Base-by-base conservation (phyloP, 2,113 vertebrate genomes). In the Muntiacus muntjak region DNA sequence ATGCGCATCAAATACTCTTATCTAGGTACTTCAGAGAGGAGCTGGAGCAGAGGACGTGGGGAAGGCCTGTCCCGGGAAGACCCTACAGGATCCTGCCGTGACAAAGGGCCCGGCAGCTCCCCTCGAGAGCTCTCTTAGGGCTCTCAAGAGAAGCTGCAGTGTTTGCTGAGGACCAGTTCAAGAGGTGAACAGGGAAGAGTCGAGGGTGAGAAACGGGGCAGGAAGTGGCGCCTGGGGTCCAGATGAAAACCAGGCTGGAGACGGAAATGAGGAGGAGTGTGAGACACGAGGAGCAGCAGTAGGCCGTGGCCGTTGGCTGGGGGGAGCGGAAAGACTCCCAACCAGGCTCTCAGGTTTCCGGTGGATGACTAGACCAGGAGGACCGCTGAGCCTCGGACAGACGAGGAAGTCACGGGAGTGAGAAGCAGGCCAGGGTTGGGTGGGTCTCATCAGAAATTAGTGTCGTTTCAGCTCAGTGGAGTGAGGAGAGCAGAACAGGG, bases 1-100 rank as follows among this genome's bases (percentile, higher is more conserved):
- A 67, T 10, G 33, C 0, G 17, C 64, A 11, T n/a, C 33, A 19
- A 2, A n/a, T 67, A 5, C 33, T 2, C 64, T 67, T n/a, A 10
- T 5, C 4, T n/a, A 36, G 64, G 64, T n/a, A 36, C 64, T 67
- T 19, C 64, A 36, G 64, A 67, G 33, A 36, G 64, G 64, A 67
- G 33, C 64, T 21, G 64, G 64, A 67, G 62, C 62, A 10, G 64
- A n/a, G 62, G 16, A 21, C 8, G 1, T 2, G 17, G 33, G 64
- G 33, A 67, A 36, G 64, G 64, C 33, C 33, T 1, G 33, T 67
- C 33, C 33, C 0, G 1, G 62, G 64, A 67, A 67, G 64, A 67
- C 33, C 64, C 33, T 10, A 10, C 64, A 36, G 64, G 17, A n/a
- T 36, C 64, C 64, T 21, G 33, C 33, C 1, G 33, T 36, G 17